Evolutionary conservation across 2,888 invertebrate genomes (phyloP).

Genomic region (Conops quadrifasciatus): DNA sequence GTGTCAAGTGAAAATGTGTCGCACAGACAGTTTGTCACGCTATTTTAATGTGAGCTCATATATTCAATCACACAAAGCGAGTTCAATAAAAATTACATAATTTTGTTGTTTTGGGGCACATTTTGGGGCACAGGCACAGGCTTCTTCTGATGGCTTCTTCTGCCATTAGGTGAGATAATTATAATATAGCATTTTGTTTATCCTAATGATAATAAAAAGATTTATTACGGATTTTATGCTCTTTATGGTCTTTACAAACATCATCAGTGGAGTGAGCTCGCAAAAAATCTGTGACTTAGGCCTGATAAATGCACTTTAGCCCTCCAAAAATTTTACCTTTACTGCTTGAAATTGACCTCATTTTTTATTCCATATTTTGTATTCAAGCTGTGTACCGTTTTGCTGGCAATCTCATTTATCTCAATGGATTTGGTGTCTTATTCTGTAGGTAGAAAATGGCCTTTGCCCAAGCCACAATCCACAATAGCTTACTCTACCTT

Average conservation of each 20-base stretch:
- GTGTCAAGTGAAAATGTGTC: not conserved
- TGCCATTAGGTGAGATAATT: too few relatives aligned
- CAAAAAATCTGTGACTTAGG: not conserved
- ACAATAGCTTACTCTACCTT: not conserved
- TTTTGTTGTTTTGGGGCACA: not conserved
- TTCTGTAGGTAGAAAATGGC: too few relatives aligned
- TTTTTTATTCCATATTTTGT: not conserved
- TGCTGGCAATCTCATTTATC: not conserved
- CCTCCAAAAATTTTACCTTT: not conserved
- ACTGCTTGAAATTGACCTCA: not conserved
- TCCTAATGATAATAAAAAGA: too few relatives aligned
- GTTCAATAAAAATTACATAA: constrained; percentile 9
- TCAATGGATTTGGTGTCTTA: not conserved
- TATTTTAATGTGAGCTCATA: not conserved
- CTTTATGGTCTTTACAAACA: too few relatives aligned
- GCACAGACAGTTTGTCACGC: not conserved
- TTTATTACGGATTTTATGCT: too few relatives aligned
- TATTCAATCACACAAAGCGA: not conserved
- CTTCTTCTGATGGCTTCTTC: too few relatives aligned
- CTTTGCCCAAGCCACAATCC: not conserved
- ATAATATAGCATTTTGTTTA: too few relatives aligned
- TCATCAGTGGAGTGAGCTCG: too few relatives aligned
- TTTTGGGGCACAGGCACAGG: too few relatives aligned
- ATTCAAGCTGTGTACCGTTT: not conserved
- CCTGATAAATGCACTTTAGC: not conserved